Evolutionary conservation across 1,140 invertebrate genomes (phyloP).

Genomic region (Cydia fagiglandana): DNA sequence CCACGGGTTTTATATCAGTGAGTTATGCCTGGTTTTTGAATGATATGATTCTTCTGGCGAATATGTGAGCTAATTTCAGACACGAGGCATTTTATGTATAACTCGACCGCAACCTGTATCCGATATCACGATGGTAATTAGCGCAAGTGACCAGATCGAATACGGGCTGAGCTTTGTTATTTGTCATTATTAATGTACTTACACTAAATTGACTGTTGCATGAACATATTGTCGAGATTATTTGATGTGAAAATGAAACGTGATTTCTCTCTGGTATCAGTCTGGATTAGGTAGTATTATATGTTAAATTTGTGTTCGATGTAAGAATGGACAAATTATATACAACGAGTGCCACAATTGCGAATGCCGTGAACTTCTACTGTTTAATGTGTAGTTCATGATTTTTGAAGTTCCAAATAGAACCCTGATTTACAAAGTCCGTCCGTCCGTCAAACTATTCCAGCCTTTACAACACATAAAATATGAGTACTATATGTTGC

Average conservation of each 20-base stretch:
- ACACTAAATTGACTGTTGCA: constrained; percentile 24
- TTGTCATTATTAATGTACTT: constrained; percentile 18
- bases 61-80: background rate
- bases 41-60: background rate
- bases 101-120: constrained; percentile 5
- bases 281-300: background rate
- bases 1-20: background rate
- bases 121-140: background rate
- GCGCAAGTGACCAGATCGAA: constrained; percentile 3
- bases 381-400: background rate
- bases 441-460: background rate
- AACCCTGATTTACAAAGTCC: background rate
- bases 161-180: constrained; percentile 22
- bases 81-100: constrained; percentile 16
- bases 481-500: background rate
- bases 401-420: background rate
- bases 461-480: background rate
- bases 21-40: constrained; percentile 14
- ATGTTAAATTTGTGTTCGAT: background rate
- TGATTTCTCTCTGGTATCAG: background rate
- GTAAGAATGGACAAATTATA: background rate
- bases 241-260: constrained; percentile 13
- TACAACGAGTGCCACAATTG: too few relatives aligned
- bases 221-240: constrained; percentile 17
- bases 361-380: background rate